Base-by-base conservation (phyloP, 1,140 invertebrate species). In the Drosophila equinoxialis region DNA sequence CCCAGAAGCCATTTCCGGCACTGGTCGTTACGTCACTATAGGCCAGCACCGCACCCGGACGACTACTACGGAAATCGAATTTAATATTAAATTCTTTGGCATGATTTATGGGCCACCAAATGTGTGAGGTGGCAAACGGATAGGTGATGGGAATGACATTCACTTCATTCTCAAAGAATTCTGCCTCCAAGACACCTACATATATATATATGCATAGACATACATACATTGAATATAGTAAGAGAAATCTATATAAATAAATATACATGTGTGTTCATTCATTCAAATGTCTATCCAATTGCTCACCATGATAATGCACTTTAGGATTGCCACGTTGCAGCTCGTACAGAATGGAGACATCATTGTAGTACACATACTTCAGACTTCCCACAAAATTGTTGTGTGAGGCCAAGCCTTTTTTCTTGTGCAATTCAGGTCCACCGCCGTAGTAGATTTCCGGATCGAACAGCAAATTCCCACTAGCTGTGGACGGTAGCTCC, bases 361-460 rank as follows among this genome's bases (percentile, higher is more conserved):
- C 97, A 91, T 98, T 98, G 90, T 97, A 97, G 91, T 98, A 98
- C 20, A 98, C 96, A 91, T 98, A 97, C 81, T 98, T 97, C 0
- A 98, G 90, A 75, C 96, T 97, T 11, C 97, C 97, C 84, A 96
- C 96, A 81, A 96, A 96, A 93, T 96, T 96, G 90, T 96, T 96
- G 68, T 94, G 94, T 1, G 96, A 96, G 13, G 94, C 93, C 10
- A 96, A 92, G 3, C 95, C 96, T 83, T 95, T 94, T 92, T 96
- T 96, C 90, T 97, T 96, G 81, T 96, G 93, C 23, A 96, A 91
- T 78, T 96, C 95, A 2, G 96, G 95, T 11, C 96, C 96, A 41
- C 96, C 96, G 11, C 97, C 97, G 72, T 98, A 96, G 85, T 98
- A 98, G 74, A 98, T 97, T 91, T 97, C 96, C 5, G 98, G 97